Percentiles rank a stretch among this genome's conserved stretches.
Conservation (phyloP, 2,888 invertebrate species). For the Pachydiplax longipennis region DNA sequence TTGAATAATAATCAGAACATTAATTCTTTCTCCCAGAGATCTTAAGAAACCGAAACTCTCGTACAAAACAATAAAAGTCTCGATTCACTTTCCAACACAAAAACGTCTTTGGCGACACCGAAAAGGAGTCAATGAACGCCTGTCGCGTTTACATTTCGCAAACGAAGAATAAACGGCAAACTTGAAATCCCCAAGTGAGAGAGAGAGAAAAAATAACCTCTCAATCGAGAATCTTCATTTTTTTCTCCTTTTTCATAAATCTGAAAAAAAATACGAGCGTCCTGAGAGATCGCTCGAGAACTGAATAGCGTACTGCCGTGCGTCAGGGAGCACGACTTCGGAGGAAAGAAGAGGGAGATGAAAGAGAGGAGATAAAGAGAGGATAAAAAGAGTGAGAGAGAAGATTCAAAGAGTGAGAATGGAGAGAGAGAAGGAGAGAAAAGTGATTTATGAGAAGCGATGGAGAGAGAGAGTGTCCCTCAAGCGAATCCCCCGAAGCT, state of each 20-base stretch:
- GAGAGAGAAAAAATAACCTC: background rate
- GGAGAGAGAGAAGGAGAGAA: background rate
- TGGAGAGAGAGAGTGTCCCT: background rate
- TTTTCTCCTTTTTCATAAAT: background rate
- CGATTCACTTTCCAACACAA: no score
- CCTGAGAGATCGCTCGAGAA: background rate
- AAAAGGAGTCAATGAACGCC: no score
- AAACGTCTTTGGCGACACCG: no score
- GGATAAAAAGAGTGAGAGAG: background rate
- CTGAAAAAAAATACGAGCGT: background rate
- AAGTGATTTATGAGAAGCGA: background rate
- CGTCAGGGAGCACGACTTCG: background rate
- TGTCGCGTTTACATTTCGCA: background rate
- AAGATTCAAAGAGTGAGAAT: background rate
- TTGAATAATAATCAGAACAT: no score
- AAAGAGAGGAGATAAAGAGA: background rate
- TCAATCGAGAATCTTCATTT: background rate
- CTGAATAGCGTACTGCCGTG: background rate
- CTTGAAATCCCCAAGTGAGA: background rate
- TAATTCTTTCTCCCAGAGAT: no score
- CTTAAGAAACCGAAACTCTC: no score
- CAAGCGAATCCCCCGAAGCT: conserved; percentile 9
- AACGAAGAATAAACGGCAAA: background rate
- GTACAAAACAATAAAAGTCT: no score
- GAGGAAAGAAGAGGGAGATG: background rate